phyloP scores from a whole-genome alignment of 2,113 vertebrate species.

The Gallinago undulata region DNA sequence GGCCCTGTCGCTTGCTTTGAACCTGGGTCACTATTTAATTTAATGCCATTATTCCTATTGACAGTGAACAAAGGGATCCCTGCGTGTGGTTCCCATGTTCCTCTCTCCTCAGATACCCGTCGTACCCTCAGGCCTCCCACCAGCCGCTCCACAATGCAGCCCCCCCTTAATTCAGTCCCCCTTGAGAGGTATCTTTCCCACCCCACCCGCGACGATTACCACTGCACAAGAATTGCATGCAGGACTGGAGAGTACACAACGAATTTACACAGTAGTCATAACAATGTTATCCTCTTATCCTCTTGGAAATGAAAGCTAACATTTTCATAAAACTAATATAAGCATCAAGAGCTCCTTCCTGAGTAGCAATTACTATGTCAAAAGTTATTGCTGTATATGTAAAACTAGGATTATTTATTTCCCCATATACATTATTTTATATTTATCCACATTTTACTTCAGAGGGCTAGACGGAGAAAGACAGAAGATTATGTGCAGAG shows the following conservation, averaged over 20 bases:
- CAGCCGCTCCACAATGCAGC: neutral
- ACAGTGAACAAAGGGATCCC: neutral
- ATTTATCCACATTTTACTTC: neutral
- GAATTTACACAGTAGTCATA: neutral
- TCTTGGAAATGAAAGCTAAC: conserved; percentile 14
- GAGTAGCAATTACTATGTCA: conserved; percentile 30
- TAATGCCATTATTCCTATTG: neutral
- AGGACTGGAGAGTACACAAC: neutral
- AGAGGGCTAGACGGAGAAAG: neutral
- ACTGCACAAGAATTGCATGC: neutral
- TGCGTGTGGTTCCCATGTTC: neutral
- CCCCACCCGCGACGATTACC: neutral
- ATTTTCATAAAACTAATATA: conserved; percentile 28
- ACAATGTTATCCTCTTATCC: neutral
- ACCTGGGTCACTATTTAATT: neutral
- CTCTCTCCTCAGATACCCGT: neutral
- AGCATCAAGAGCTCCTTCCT: conserved; percentile 10
- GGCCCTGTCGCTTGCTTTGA: neutral
- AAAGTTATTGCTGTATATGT: neutral
- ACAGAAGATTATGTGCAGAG: neutral
- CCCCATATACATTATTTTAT: neutral
- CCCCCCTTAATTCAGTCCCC: neutral
- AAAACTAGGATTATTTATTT: conserved; percentile 46
- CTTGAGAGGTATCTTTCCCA: neutral
- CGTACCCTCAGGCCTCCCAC: neutral